Evolutionary conservation across 2,113 vertebrate species (phyloP), one percentile per base, ranked within the genome.

Genomic region (Phodopus roborovskii): DNA sequence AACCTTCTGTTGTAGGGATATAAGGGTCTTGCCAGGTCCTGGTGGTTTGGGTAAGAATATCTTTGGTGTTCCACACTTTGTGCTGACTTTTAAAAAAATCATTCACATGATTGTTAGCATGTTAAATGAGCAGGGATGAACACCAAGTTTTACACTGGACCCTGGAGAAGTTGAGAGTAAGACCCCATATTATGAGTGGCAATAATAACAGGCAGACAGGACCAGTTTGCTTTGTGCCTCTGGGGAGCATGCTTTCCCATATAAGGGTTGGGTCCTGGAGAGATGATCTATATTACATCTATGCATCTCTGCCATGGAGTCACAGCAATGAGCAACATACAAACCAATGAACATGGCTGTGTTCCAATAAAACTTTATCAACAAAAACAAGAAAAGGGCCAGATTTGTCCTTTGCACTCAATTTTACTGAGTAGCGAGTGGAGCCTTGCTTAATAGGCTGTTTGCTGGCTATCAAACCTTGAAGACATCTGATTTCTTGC

Each of bases 1-100:
- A 95, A 92, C 78, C 79, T 93, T 95, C 45, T 17, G 28, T 94
- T 36, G 3, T 58, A 91, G 39, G 93, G 81, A 95, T 64, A 22
- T 48, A 70, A 73, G 28, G 1, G 28, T 58, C 30, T 78, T 36
- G 28, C 85, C 15, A 5, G 28, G 86, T n/a, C 75, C 70, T 33
- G 1, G 24, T 7, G 2, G 92, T 78, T 94, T 93, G 9, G 20
- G 86, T 33, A 19, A 60, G 16, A 42, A 60, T 92, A 66, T 71
- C 96, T 90, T 62, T 33, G 39, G 66, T 17, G 20, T 77, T 91
- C 68, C 11, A 9, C 1, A 90, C 88, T 95, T 33, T 42, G 33
- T 3, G 0, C 64, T 11, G 95, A 7, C n/a, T 53, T 53, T 73
- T 39, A 56, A 56, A 56, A 56, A 36, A 66, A 10, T 10, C 4